phyloP scores from a whole-genome alignment of 2,797 vertebrate species.

The Microhierax caerulescens region DNA sequence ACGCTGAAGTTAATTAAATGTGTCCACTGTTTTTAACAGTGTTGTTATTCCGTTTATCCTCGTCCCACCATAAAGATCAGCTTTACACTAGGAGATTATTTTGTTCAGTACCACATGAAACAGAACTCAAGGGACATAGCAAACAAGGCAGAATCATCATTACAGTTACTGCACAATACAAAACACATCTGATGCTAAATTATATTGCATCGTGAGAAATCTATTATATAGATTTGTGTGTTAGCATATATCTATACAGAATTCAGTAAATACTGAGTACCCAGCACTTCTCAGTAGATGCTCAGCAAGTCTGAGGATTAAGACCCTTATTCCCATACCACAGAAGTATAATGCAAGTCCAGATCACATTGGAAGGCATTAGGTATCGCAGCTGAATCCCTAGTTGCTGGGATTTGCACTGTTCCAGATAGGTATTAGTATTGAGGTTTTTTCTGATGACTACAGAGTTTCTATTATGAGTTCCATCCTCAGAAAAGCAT shows the following conservation, averaged over 20 bases:
- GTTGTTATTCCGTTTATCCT: neutral
- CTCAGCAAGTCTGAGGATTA: neutral
- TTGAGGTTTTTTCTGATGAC: neutral
- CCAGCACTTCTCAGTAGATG: neutral
- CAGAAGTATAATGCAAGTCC: neutral
- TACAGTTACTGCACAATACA: neutral
- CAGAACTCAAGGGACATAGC: neutral
- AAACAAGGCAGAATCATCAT: neutral
- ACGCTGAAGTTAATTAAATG: neutral
- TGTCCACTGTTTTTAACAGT: neutral
- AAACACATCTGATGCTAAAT: neutral
- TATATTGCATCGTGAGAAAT: neutral
- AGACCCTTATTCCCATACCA: neutral
- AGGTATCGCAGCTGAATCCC: fast-evolving
- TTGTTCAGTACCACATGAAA: neutral
- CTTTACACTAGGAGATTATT: neutral
- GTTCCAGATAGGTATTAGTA: neutral
- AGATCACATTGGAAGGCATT: neutral
- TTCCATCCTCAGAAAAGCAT: neutral
- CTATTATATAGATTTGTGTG: neutral
- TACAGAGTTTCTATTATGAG: neutral
- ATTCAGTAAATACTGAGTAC: neutral
- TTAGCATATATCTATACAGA: neutral
- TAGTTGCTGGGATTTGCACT: neutral
- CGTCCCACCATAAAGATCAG: neutral